phyloP scores from a whole-genome alignment of 2,113 vertebrate species.

The Muscicapa adusta region DNA sequence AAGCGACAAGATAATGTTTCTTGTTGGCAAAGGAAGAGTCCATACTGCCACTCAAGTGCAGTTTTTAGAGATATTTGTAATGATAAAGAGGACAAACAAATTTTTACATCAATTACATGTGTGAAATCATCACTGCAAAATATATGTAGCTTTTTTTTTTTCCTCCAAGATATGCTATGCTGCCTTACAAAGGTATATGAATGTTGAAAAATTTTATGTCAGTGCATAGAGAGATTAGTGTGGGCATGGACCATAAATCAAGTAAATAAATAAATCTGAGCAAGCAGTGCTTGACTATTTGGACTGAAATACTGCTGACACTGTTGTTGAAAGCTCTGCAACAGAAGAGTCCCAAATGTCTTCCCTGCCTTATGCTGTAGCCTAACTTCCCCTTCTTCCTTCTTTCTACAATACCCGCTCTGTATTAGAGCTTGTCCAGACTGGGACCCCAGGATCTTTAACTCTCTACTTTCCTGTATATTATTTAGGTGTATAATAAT shows the following conservation, averaged over 20 bases:
- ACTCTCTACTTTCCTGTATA: neutral
- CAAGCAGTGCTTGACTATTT: constrained; percentile 2
- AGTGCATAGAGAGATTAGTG: neutral
- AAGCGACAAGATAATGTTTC: neutral
- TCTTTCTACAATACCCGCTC: neutral
- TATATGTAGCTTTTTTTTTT: neutral
- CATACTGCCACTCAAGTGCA: neutral
- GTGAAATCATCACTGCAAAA: constrained; percentile 8
- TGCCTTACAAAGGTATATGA: neutral
- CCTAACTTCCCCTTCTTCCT: neutral
- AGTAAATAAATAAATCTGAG: constrained; percentile 49
- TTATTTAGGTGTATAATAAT: neutral
- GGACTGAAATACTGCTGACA: constrained; percentile 44
- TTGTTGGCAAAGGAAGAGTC: neutral
- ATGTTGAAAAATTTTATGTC: constrained; percentile 9
- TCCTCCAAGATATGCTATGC: neutral
- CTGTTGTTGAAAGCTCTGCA: neutral
- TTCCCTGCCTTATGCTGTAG: neutral
- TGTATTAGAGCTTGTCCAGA: neutral
- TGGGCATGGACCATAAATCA: constrained; percentile 15
- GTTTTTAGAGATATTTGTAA: neutral
- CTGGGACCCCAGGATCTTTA: neutral
- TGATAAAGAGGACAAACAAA: neutral
- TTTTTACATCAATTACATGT: neutral
- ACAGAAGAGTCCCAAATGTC: neutral